Base-by-base conservation (phyloP, 1,140 invertebrate species). In the Spodoptera frugiperda region DNA sequence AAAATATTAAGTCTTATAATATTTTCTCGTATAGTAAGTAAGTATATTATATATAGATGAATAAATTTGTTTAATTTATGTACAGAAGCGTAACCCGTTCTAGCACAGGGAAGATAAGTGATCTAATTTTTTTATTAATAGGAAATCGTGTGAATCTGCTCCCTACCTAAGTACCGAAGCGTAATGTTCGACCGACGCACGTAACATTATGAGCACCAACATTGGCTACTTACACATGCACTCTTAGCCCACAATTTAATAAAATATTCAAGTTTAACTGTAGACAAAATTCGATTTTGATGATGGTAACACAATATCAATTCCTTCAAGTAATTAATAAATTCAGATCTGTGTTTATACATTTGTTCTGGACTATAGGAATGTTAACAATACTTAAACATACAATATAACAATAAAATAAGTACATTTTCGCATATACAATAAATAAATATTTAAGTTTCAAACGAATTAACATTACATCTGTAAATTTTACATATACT, bases 1-100 rank as follows among this genome's bases (percentile, higher is more conserved):
- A 89, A 89, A 89, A 89, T 89, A 88, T 88, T 87, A 84, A 84
- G 78, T 87, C 79, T 89, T 85, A 88, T 80, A 80, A 82, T 81
- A 76, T 44, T 78, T 76, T 70, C 53, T 79, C 73, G 72, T 85
- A 82, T 81, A 78, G 74, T 83, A 39, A 39, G 33, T 39, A 39
- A 39, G 33, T 39, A 39, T 53, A 63, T 39, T n/a, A 61, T 61
- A 83, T 79, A 81, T 72, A 77, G 25, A 77, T 21, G 76, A 83
- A 82, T 77, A 39, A 79, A 76, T 81, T 63, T 63, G 44, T 61
- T 63, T 74, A 39, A 74, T 63, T 63, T 85, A 82, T 85, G 49
- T 85, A 83, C 82, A 83, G 75, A 84, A 83, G 84, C 84, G 79
- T 79, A 53, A n/a, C 57, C 54, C 54, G 17, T 33, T 19, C 53